Conservation (phyloP, 2,888 invertebrate species). For the Hypomecis atomaria region DNA sequence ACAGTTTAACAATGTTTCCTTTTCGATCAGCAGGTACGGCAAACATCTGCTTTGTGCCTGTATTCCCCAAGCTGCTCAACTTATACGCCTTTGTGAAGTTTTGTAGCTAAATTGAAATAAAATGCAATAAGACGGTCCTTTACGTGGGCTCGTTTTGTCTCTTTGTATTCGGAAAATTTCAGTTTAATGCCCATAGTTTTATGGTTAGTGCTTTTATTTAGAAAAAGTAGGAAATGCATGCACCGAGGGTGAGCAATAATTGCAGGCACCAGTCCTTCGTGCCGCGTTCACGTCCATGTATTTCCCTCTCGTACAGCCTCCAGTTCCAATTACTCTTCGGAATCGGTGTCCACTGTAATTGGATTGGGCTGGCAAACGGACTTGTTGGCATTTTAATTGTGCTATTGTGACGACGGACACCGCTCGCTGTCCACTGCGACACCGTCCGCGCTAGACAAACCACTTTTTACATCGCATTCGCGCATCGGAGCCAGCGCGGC, state of each 20-base stretch:
- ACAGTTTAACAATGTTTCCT: conserved; percentile 78
- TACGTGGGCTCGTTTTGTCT: not conserved
- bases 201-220: not conserved
- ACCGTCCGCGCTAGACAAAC: conserved; percentile 71
- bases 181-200: not conserved
- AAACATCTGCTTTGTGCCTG: conserved; percentile 67
- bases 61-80: conserved; percentile 53
- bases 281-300: conserved; percentile 66
- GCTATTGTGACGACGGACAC: conserved; percentile 82
- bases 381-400: conserved; percentile 85
- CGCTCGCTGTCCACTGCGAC: conserved; percentile 66
- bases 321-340: conserved; percentile 82
- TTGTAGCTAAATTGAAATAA: conserved; percentile 38
- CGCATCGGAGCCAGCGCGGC: conserved; percentile 22
- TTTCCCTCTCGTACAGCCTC: conserved; percentile 70
- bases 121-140: conserved; percentile 16
- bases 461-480: conserved; percentile 66
- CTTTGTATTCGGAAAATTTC: conserved; percentile 2
- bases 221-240: conserved; percentile 17
- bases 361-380: conserved; percentile 82
- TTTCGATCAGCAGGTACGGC: conserved; percentile 68
- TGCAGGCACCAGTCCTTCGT: conserved; percentile 52
- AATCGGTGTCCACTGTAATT: conserved; percentile 84
- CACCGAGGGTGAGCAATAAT: conserved; percentile 25
- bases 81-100: conserved; percentile 57